Evolutionary conservation across 30 jellyfish, hydroid and myxozoan genomes (phyloP).

Genomic region (Chrysaora quinquecirrha): DNA sequence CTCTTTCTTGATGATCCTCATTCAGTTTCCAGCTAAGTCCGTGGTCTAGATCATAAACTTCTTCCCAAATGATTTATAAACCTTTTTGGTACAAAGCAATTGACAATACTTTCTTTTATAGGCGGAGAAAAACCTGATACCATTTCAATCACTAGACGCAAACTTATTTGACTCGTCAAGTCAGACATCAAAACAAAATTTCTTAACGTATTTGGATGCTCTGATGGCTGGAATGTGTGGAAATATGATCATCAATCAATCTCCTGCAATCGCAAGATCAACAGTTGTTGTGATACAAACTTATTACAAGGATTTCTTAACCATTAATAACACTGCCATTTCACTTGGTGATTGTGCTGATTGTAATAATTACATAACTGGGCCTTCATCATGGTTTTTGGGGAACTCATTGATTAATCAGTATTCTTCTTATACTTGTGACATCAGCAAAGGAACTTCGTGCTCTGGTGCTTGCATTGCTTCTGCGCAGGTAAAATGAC

Average conservation of each 20-base stretch:
- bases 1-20: too few species aligned
- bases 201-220: not conserved
- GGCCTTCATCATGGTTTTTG: constrained; percentile 26
- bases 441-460: constrained; percentile 22
- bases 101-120: too few species aligned
- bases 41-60: too few species aligned
- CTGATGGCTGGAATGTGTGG: constrained; percentile 54
- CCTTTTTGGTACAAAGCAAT: too few species aligned
- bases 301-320: not conserved
- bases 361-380: constrained; percentile 23
- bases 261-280: constrained; percentile 61
- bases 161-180: constrained; percentile 24
- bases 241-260: not conserved
- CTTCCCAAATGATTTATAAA: too few species aligned
- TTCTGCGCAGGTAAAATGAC: constrained; percentile 46
- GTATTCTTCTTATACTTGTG: constrained; percentile 43
- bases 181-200: constrained; percentile 16
- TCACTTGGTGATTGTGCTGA: constrained; percentile 53
- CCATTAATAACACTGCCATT: constrained; percentile 14
- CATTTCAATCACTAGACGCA: constrained; percentile 39
- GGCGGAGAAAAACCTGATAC: constrained; percentile 35
- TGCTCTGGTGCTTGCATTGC: constrained; percentile 72
- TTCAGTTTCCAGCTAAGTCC: too few species aligned
- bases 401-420: constrained; percentile 32
- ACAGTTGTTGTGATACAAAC: constrained; percentile 40